These are phyloP conservation scores for Tetrapedia diversipes DNA, from an alignment of 2,888 invertebrate species.

Conservation along the genomic window DNA sequence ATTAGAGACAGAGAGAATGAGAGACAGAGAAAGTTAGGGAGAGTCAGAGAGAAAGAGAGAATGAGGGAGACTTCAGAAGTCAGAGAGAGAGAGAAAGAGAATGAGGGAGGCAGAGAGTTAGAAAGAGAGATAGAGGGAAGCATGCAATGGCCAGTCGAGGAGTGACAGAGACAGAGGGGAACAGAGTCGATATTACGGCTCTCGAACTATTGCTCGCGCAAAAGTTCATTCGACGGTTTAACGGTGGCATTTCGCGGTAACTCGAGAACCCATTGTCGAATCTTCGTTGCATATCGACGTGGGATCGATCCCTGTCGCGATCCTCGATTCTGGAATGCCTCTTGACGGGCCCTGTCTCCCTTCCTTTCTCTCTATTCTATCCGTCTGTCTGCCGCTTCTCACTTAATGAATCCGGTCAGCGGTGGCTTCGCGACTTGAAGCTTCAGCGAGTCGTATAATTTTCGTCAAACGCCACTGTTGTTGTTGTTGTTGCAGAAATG, in stretches of 20 bases:
- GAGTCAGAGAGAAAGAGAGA: conserved; percentile 26
- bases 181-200: conserved; percentile 61
- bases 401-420: conserved; percentile 28
- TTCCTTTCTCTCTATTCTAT: neutral
- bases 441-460: conserved; percentile 21
- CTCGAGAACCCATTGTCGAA: conserved; percentile 54
- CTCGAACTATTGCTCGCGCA: conserved; percentile 60
- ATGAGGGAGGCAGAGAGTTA: conserved; percentile 36
- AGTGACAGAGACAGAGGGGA: conserved; percentile 25
- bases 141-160: neutral
- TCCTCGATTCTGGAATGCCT: conserved; percentile 49
- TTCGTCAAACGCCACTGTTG: too few species aligned
- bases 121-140: neutral
- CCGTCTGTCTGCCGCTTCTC: conserved; percentile 17
- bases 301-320: conserved; percentile 45
- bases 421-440: conserved; percentile 15
- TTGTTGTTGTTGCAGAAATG: too few species aligned
- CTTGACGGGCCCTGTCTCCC: conserved; percentile 19
- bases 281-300: conserved; percentile 50
- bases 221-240: conserved; percentile 61
- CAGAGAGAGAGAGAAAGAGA: conserved; percentile 55
- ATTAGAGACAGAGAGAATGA: conserved; percentile 30
- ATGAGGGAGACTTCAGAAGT: conserved; percentile 44
- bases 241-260: conserved; percentile 58
- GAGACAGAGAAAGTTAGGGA: conserved; percentile 44